These are phyloP conservation scores for Pantala flavescens DNA, from an alignment of 1,140 invertebrate genomes.

Conservation along the genomic window DNA sequence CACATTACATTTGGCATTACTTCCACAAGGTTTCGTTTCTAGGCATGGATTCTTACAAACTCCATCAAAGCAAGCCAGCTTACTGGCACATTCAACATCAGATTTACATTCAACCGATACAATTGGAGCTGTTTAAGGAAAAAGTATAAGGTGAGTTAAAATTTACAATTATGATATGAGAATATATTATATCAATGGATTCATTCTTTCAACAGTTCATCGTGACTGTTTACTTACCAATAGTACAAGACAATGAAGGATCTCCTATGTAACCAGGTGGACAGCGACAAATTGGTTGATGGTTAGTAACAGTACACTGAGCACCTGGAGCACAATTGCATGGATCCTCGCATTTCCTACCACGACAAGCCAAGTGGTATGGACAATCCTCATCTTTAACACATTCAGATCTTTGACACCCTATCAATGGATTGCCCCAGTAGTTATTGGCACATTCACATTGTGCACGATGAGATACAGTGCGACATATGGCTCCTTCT, in stretches of 20 bases:
- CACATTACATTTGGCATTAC: slow-evolving; percentile 66
- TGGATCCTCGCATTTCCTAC: slow-evolving; percentile 64
- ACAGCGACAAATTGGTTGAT: slow-evolving; percentile 67
- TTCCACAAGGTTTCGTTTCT: slow-evolving; percentile 66
- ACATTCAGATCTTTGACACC: slow-evolving; percentile 70
- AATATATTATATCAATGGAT: slow-evolving; percentile 3
- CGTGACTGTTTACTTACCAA: slow-evolving; percentile 36
- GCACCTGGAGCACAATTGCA: slow-evolving; percentile 61
- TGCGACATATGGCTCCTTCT: slow-evolving; percentile 62
- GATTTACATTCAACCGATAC: slow-evolving; percentile 49
- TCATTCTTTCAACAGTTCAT: slow-evolving; percentile 12
- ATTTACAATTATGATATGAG: background rate
- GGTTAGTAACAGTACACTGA: slow-evolving; percentile 63
- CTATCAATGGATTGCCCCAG: slow-evolving; percentile 60
- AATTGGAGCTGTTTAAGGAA: slow-evolving; percentile 34
- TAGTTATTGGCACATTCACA: slow-evolving; percentile 69
- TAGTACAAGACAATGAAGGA: slow-evolving; percentile 52
- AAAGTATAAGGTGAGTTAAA: slow-evolving; percentile 15
- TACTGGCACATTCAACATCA: slow-evolving; percentile 74
- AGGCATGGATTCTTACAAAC: slow-evolving; percentile 73
- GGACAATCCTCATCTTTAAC: slow-evolving; percentile 59
- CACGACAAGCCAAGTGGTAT: slow-evolving; percentile 59
- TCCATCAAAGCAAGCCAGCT: slow-evolving; percentile 68
- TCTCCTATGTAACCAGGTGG: slow-evolving; percentile 72
- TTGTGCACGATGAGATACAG: slow-evolving; percentile 60